Percentiles rank a stretch among this genome's conserved stretches.
Evolutionary conservation across 2,113 vertebrate genomes (phyloP).

Genomic region (Scartelaos histophorus): DNA sequence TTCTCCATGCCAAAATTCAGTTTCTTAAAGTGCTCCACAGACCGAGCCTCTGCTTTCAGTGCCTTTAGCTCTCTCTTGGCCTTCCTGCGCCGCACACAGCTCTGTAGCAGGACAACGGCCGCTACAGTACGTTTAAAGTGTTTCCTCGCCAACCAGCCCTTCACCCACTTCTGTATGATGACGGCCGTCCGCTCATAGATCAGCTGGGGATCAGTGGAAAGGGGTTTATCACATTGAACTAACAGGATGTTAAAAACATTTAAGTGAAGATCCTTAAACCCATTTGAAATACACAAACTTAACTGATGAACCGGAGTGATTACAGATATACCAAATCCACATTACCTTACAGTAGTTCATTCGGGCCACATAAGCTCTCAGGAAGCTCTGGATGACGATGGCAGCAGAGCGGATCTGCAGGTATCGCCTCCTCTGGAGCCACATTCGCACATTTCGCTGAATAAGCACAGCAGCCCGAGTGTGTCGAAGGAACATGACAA

Average conservation of each 20-base stretch:
- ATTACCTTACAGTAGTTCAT: conserved; percentile 84
- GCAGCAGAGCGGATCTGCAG: conserved; percentile 76
- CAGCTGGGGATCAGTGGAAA: conserved; percentile 74
- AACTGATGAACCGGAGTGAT: not conserved
- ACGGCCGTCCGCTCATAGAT: conserved; percentile 85
- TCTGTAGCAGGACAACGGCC: conserved; percentile 88
- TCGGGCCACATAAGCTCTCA: conserved; percentile 84
- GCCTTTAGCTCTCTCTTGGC: conserved; percentile 90
- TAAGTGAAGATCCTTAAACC: not conserved
- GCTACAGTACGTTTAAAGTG: conserved; percentile 72
- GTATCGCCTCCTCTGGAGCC: conserved; percentile 75
- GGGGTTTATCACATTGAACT: not conserved
- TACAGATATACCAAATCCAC: not conserved
- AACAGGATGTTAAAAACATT: not conserved
- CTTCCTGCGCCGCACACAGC: conserved; percentile 88
- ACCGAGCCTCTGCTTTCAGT: conserved; percentile 92
- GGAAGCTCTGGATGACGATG: conserved; percentile 82
- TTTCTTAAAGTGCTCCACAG: conserved; percentile 92
- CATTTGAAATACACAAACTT: not conserved
- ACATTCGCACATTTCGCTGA: conserved; percentile 89
- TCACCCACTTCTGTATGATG: conserved; percentile 86
- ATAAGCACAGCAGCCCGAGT: conserved; percentile 86
- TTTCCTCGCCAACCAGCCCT: conserved; percentile 84
- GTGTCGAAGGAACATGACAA: conserved; percentile 82
- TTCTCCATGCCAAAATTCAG: conserved; percentile 96